Base-by-base conservation (phyloP, 2,888 invertebrate species). In the Prosapia bicincta region DNA sequence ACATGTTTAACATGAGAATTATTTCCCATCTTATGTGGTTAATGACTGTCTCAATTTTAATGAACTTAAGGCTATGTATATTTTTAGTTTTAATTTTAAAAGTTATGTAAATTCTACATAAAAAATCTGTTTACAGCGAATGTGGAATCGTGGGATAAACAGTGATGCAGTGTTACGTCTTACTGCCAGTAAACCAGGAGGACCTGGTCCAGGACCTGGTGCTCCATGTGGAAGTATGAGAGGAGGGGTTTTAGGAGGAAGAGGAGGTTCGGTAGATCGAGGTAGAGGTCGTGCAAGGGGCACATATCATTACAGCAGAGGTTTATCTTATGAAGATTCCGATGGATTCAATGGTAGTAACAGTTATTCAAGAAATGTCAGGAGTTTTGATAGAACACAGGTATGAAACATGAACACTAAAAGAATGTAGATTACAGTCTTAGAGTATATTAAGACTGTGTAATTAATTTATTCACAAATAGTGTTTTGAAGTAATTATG, bases 61-160 rank as follows among this genome's bases (percentile, higher is more conserved):
- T n/a, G n/a, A n/a, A n/a, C n/a, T n/a, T n/a, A n/a, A n/a, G n/a
- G n/a, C n/a, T n/a, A n/a, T n/a, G n/a, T n/a, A n/a, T n/a, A n/a
- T n/a, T n/a, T n/a, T n/a, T n/a, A n/a, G n/a, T n/a, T n/a, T n/a
- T n/a, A n/a, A n/a, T n/a, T n/a, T n/a, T n/a, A n/a, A n/a, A n/a
- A n/a, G n/a, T n/a, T n/a, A n/a, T n/a, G n/a, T n/a, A n/a, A n/a
- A n/a, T n/a, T n/a, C n/a, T n/a, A n/a, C n/a, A n/a, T n/a, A n/a
- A n/a, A n/a, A n/a, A n/a, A n/a, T n/a, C n/a, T n/a, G n/a, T 78
- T 84, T 84, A 54, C 83, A 90, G 90, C 86, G 88, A 75, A 85
- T 86, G 82, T 88, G 88, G 88, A 87, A 87, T 79, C 84, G 86
- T 80, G 88, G 88, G 77, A 86, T 89, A 80, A 89, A 88, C 82